Evolutionary conservation across 92 coral and sea anemone species (phyloP).

Genomic region (Epizoanthus rinbou): DNA sequence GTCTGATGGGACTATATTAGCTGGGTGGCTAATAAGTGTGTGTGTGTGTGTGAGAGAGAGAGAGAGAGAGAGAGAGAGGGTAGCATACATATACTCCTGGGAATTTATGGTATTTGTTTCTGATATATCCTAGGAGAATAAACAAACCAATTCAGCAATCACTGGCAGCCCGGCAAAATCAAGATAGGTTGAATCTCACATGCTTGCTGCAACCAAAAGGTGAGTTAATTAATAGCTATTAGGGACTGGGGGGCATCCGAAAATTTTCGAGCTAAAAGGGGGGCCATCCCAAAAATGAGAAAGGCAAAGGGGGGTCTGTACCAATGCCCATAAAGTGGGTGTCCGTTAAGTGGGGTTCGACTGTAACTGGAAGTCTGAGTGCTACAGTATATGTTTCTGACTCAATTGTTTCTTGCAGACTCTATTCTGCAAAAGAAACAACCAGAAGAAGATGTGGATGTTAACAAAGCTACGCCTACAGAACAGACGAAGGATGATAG

Average conservation of each 20-base stretch:
- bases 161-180: constrained; percentile 6
- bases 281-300: no score
- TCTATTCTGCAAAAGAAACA: background rate
- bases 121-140: background rate
- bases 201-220: constrained; percentile 3
- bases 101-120: background rate
- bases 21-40: background rate
- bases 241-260: no score
- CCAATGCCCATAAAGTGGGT: background rate
- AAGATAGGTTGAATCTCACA: constrained; percentile 3
- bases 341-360: background rate
- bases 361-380: no score
- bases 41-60: background rate
- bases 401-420: background rate
- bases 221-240: background rate
- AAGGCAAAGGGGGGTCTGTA: no score
- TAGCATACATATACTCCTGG: background rate
- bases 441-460: constrained; percentile 1
- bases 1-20: no score
- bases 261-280: no score
- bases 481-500: no score
- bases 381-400: background rate
- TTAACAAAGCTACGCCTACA: no score
- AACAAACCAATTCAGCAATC: constrained; percentile 8
- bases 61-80: background rate